Evolutionary conservation across 23 tunicate species (phyloP), one percentile per base, ranked within the genome.

Genomic region (Diplosoma virens): DNA sequence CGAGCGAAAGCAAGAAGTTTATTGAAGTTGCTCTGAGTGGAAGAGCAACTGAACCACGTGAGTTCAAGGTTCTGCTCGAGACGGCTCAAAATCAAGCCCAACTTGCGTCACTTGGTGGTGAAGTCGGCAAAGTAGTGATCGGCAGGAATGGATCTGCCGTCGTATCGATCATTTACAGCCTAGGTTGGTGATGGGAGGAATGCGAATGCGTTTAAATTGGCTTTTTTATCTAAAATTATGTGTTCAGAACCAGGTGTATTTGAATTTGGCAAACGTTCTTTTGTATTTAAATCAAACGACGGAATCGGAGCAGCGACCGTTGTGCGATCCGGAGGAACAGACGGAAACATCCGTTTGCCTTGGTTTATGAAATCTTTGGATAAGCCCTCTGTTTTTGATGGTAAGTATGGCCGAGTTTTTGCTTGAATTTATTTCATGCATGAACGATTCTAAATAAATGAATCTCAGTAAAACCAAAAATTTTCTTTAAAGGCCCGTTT

Each of bases 241-340:
- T 75, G 23, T 48, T 9, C 86, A 86, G 98, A 87, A 24, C 89
- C 89, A 7, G 99, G 99, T 4, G 52, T 77, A 1, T 95, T 95
- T 73, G 99, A 95, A 52, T 95, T 95, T 82, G 79, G 87, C 84
- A 95, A 95, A 55, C 82, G 93, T 28, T 90, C 96, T n/a, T 86
- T 78, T 37, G 83, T 95, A 14, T 95, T 91, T 65, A 78, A 79
- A 25, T 81, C 80, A 31, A 52, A 36, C 29, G 73, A 63, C 3
- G 75, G 65, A 27, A 11, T 79, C 1, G 96, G 95, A 27, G 32
- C 69, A 45, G 81, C 85, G 5, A 88, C 96, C 16, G 93, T 95
- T 21, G 71, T 89, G 30, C 56, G 99, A 59, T 90, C 95, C 17
- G 90, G 84, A 37, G 99, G 99, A 47, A 59, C 99, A 0, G 99